Percentiles rank a stretch among this genome's conserved stretches.
Evolutionary conservation across 1,140 invertebrate genomes (phyloP).

Genomic region (Anastrepha obliqua): DNA sequence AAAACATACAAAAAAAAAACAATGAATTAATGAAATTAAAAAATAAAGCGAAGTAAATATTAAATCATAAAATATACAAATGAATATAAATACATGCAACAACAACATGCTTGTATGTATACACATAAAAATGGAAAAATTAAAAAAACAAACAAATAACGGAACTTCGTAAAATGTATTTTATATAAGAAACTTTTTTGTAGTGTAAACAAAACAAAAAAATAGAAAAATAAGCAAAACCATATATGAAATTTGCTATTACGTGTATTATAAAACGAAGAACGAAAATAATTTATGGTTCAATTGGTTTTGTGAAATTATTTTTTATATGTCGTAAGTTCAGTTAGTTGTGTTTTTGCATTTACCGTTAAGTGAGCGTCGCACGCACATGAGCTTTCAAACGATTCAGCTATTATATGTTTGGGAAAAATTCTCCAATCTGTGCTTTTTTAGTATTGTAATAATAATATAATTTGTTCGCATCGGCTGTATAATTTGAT

Average conservation of each 20-base stretch:
- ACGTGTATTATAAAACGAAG: background rate
- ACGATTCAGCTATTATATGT: no score
- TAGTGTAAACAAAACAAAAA: slow-evolving; percentile 10
- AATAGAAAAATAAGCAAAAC: background rate
- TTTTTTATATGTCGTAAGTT: background rate
- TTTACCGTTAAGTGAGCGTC: background rate
- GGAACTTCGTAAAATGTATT: slow-evolving; percentile 53
- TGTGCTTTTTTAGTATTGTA: no score
- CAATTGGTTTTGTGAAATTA: no score
- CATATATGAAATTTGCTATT: background rate
- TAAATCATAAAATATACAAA: background rate
- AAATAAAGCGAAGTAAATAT: background rate
- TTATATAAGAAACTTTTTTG: slow-evolving; percentile 53
- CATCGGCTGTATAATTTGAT: no score
- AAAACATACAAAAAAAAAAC: background rate
- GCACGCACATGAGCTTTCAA: no score
- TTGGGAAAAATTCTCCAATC: no score
- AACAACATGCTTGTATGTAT: background rate
- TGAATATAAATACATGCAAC: no score
- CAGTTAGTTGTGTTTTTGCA: background rate
- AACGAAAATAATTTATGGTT: background rate
- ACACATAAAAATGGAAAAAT: background rate
- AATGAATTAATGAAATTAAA: slow-evolving; percentile 12
- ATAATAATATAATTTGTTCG: no score
- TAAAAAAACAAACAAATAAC: background rate